A percentile compares a stretch with the other conserved stretches of the same genome.
Evolutionary conservation across 2,888 invertebrate species (phyloP).

Genomic region (Platycheirus albimanus): DNA sequence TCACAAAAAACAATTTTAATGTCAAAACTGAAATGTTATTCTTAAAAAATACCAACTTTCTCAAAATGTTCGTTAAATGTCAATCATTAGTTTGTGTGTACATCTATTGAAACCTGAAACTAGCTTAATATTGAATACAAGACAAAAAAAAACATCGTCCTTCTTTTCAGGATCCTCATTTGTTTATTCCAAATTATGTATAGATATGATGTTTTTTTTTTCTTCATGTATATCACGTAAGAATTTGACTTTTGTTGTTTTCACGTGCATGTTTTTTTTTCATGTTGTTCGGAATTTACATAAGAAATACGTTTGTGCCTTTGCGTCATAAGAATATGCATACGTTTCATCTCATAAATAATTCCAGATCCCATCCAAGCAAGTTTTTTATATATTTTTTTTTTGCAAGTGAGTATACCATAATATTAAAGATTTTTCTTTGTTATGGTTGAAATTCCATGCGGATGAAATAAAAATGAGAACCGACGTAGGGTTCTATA

Average conservation of each 20-base stretch:
- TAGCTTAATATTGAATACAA: neutral
- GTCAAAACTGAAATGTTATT: too few species aligned
- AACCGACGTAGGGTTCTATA: neutral
- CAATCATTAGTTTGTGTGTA: too few species aligned
- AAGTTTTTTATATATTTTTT: neutral
- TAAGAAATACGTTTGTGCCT: conserved; percentile 33
- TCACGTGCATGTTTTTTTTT: neutral
- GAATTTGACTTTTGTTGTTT: conserved; percentile 12
- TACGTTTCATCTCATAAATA: conserved; percentile 37
- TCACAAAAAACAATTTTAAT: too few species aligned
- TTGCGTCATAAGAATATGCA: conserved; percentile 26
- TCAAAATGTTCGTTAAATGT: too few species aligned
- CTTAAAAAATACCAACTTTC: too few species aligned
- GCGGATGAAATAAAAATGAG: conserved; percentile 23
- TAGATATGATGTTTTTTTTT: conserved; percentile 10
- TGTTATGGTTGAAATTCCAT: conserved; percentile 28
- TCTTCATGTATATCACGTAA: conserved; percentile 6
- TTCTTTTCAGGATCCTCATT: neutral
- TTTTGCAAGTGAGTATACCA: conserved; percentile 1
- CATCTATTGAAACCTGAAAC: too few species aligned
- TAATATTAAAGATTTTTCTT: conserved; percentile 10
- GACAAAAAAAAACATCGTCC: neutral
- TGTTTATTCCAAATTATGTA: conserved; percentile 13
- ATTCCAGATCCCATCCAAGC: conserved; percentile 19
- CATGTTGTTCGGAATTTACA: conserved; percentile 54